phyloP scores from a whole-genome alignment of 2,797 vertebrate species.

The Mionectes olivaceus region DNA sequence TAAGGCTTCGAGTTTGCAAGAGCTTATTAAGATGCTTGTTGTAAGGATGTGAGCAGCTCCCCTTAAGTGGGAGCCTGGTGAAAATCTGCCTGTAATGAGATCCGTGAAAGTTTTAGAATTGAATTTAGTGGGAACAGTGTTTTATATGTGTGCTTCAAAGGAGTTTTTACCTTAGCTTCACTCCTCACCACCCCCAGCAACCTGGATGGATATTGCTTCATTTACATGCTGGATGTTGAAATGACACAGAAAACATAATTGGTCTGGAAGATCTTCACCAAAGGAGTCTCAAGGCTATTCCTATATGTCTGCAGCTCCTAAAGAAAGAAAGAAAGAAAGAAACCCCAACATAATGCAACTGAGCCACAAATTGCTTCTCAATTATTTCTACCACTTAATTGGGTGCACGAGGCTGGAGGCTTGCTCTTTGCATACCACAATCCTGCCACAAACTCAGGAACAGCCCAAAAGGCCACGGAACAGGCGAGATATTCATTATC shows the following conservation, averaged over 20 bases:
- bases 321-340: not conserved
- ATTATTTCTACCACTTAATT: conserved; percentile 61
- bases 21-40: not conserved
- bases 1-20: conserved; percentile 29
- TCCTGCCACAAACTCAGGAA: not conserved
- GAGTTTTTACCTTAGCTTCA: not conserved
- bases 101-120: not conserved
- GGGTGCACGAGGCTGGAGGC: conserved; percentile 27
- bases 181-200: not conserved
- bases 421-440: conserved; percentile 21
- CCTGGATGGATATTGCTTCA: not conserved
- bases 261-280: not conserved
- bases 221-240: not conserved
- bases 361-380: conserved; percentile 46
- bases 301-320: not conserved
- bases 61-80: not conserved
- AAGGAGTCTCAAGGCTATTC: not conserved
- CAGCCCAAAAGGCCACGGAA: not conserved
- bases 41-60: not conserved
- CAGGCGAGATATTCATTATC: conserved; percentile 38
- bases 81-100: conserved; percentile 17
- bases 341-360: not conserved
- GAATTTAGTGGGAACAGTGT: not conserved
- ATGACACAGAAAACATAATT: not conserved
- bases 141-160: not conserved